Evolutionary conservation across 2,888 invertebrate species (phyloP), one percentile per base, ranked within the genome.

Genomic region (Sarcophaga variegata): DNA sequence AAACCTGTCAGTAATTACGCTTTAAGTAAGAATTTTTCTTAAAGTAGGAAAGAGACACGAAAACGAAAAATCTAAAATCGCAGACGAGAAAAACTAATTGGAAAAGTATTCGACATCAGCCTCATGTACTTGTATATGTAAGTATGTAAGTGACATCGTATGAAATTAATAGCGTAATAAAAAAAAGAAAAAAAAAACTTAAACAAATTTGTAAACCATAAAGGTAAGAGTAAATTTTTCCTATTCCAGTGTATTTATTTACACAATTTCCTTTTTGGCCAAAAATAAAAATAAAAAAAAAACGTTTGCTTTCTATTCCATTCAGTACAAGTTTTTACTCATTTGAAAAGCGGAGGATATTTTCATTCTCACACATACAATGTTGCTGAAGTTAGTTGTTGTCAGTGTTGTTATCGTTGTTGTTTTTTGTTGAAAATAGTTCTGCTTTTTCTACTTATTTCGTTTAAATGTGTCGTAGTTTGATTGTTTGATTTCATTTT

Each of bases 211-310:
- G 64, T 6, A 5, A 25, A 66, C 66, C 20, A 47, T 60, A 76
- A 76, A 76, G 47, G 47, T 54, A 25, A 49, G 25, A 17, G 27
- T 27, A 76, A 66, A 64, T 22, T 63, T 45, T 27, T 71, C 59
- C 59, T 75, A 49, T 86, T 78, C 62, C 70, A 49, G 78, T 67
- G 47, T 63, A 22, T 75, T 59, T 77, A 75, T 86, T 87, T 84
- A 76, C 66, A 81, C 67, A 77, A 84, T 85, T 87, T 85, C 76
- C 67, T 76, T 71, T 70, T 75, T 78, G 84, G 70, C 54, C 54
- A 54, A 14, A 54, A 54, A 12, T 54, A 14, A 54, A 14, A 14
- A 49, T 79, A 72, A 14, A 14, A 49, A 14, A 49, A 75, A 72
- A 20, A 59, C 27, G n/a, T 71, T 78, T 71, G 27, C 49, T 62